These are phyloP conservation scores for Zootermopsis nevadensis DNA, from an alignment of 2,888 invertebrate species.

Conservation along the genomic window DNA sequence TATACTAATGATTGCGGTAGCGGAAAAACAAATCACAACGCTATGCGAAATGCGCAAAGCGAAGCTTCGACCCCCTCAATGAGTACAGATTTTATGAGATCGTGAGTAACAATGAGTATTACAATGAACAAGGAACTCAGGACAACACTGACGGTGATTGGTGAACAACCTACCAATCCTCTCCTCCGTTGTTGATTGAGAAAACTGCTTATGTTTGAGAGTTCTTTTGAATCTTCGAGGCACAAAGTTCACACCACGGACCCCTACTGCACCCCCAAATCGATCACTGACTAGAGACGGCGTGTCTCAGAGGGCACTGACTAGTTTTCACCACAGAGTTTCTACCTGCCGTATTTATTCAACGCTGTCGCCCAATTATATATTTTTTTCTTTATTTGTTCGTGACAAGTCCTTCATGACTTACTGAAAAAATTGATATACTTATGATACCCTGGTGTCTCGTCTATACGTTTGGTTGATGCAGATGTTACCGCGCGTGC, in stretches of 20 bases:
- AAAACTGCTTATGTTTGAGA: background rate
- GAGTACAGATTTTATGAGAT: constrained; percentile 1
- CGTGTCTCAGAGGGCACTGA: background rate
- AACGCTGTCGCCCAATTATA: no score
- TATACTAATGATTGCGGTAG: constrained; percentile 16
- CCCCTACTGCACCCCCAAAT: background rate
- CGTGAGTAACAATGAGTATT: constrained; percentile 32
- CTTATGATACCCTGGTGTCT: no score
- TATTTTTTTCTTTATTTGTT: no score
- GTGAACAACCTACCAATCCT: background rate
- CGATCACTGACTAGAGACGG: background rate
- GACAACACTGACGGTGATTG: constrained; percentile 39
- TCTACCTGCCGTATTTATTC: no score
- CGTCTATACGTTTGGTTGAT: no score
- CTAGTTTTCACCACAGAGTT: background rate
- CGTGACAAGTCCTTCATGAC: no score
- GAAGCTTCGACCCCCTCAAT: background rate
- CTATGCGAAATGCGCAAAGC: constrained; percentile 28
- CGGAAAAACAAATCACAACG: constrained; percentile 27
- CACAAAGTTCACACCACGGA: background rate
- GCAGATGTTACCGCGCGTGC: no score
- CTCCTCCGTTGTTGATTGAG: background rate
- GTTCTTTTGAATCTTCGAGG: constrained; percentile 17
- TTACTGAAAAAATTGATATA: no score
- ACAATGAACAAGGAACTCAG: constrained; percentile 38